phyloP scores from a whole-genome alignment of 2,888 invertebrate species.

The Lissocephala sabroskyi region DNA sequence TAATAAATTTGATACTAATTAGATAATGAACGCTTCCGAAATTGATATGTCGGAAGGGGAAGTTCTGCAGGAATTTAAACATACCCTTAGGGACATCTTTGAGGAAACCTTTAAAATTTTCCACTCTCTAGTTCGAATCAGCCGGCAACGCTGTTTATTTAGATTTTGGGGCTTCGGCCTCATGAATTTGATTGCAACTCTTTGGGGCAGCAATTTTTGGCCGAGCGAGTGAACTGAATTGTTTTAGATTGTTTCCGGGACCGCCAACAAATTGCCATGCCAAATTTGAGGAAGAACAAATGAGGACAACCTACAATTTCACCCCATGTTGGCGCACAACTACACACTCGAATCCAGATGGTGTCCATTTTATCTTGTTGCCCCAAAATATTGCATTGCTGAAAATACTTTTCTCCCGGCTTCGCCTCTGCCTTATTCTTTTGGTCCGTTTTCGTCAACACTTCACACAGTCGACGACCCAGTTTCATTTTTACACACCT shows the following conservation, averaged over 20 bases:
- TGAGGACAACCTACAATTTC: constrained; percentile 32
- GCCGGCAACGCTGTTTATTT: too few relatives aligned
- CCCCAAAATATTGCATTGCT: constrained; percentile 7
- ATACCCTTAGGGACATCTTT: too few relatives aligned
- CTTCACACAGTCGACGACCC: constrained; percentile 26
- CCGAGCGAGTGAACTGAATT: too few relatives aligned
- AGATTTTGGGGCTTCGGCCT: too few relatives aligned
- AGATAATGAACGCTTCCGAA: constrained; percentile 31
- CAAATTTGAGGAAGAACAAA: constrained; percentile 40
- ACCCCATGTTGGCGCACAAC: constrained; percentile 42
- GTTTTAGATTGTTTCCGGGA: too few relatives aligned
- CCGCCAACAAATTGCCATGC: constrained; percentile 55
- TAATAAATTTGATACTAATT: constrained; percentile 32
- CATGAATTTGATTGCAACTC: too few relatives aligned
- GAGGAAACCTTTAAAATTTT: too few relatives aligned
- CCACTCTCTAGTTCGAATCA: too few relatives aligned
- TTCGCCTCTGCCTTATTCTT: background rate
- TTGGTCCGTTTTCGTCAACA: background rate
- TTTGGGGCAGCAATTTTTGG: too few relatives aligned
- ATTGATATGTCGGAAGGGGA: too few relatives aligned
- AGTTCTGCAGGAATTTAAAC: too few relatives aligned
- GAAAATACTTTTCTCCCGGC: background rate
- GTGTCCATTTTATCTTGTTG: constrained; percentile 55
- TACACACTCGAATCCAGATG: background rate
- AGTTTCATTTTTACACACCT: constrained; percentile 32